Evolutionary conservation across 2,113 vertebrate genomes (phyloP).

Genomic region (Sprattus sprattus): DNA sequence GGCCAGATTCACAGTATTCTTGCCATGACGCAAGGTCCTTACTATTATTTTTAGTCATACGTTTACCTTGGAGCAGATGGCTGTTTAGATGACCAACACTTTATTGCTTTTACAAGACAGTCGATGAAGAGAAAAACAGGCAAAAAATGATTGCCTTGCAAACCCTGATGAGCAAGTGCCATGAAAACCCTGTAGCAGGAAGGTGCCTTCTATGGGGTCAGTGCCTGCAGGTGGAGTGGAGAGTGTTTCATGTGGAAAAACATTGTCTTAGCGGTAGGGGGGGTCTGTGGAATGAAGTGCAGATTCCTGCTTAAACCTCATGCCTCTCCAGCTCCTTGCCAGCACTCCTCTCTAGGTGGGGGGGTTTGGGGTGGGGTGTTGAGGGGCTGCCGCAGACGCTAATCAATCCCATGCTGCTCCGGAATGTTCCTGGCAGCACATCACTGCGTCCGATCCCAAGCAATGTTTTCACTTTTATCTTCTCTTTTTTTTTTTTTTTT

Average conservation of each 20-base stretch:
- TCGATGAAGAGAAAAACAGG: not conserved
- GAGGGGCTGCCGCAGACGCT: constrained; percentile 35
- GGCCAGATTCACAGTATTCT: not conserved
- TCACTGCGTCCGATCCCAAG: constrained; percentile 53
- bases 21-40: not conserved
- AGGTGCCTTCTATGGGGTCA: not conserved
- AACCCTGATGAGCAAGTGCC: not conserved
- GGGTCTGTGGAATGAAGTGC: constrained; percentile 36
- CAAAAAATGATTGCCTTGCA: constrained; percentile 16
- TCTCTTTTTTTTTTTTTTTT: constrained; percentile 52
- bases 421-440: constrained; percentile 65
- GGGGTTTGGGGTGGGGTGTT: not conserved
- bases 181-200: not conserved
- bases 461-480: constrained; percentile 77
- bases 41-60: not conserved
- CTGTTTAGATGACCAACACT: not conserved
- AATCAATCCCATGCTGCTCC: constrained; percentile 53
- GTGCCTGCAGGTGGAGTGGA: not conserved
- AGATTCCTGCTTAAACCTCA: constrained; percentile 35
- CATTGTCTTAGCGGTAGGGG: constrained; percentile 15
- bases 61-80: not conserved
- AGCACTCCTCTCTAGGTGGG: not conserved
- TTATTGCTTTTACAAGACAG: not conserved
- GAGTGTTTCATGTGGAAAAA: not conserved
- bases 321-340: not conserved